A percentile compares a stretch with the other conserved stretches of the same genome.
phyloP scores from a whole-genome alignment of 2,113 vertebrate species.

The Megalops atlanticus region DNA sequence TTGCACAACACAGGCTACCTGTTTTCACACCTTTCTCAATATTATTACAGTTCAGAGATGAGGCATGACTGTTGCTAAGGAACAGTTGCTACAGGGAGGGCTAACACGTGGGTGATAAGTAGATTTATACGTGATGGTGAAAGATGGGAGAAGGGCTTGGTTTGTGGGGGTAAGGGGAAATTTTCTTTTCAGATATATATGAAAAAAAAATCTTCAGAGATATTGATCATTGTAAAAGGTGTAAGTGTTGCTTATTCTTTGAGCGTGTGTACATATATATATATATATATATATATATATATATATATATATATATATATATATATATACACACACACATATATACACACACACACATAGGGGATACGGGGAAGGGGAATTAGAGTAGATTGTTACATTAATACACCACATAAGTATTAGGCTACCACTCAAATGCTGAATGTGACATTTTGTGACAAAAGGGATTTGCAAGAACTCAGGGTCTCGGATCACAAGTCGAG shows the following conservation, averaged over 20 bases:
- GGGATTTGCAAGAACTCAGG: no score
- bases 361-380: no score
- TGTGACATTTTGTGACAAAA: no score
- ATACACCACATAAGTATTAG: no score
- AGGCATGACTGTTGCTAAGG: conserved; percentile 49
- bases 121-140: conserved; percentile 29
- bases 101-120: conserved; percentile 38
- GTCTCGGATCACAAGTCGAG: no score
- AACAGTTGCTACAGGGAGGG: conserved; percentile 41
- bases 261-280: no score
- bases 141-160: background rate
- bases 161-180: background rate
- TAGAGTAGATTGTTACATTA: no score
- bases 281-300: no score
- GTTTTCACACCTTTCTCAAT: conserved; percentile 31
- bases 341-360: no score
- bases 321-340: no score
- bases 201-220: background rate
- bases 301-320: no score
- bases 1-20: conserved; percentile 31
- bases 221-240: background rate
- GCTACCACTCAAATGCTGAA: no score
- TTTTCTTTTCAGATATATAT: background rate
- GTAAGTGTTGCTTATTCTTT: background rate
- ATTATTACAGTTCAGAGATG: conserved; percentile 36